Conservation (phyloP, 1,140 invertebrate species). For the Cyclina sinensis region DNA sequence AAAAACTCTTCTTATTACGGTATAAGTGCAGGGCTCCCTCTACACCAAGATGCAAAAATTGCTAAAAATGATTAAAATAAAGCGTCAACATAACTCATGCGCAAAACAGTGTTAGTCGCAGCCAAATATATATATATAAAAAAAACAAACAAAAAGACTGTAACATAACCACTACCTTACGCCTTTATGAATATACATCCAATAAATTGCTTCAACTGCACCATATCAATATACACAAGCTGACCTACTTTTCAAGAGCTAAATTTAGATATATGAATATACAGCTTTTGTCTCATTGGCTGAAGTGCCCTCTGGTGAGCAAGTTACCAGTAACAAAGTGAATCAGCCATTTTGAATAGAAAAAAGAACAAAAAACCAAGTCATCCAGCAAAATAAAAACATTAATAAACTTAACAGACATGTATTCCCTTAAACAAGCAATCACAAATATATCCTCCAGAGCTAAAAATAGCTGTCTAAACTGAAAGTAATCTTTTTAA, state of each 20-base stretch:
- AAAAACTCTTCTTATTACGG: too few relatives aligned
- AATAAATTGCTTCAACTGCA: background rate
- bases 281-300: background rate
- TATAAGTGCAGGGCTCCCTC: too few relatives aligned
- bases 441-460: background rate
- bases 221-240: constrained; percentile 18
- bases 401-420: background rate
- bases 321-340: background rate
- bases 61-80: too few relatives aligned
- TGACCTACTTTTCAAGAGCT: constrained; percentile 29
- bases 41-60: too few relatives aligned
- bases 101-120: too few relatives aligned
- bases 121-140: too few relatives aligned
- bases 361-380: background rate
- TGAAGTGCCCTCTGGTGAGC: background rate
- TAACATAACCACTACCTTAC: too few relatives aligned
- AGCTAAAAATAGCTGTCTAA: constrained; percentile 16
- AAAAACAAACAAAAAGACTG: too few relatives aligned
- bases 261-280: background rate
- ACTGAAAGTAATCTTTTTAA: background rate
- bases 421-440: background rate
- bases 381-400: background rate
- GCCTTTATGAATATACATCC: too few relatives aligned
- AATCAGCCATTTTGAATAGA: constrained; percentile 5
- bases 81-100: too few relatives aligned